phyloP scores from a whole-genome alignment of 1,140 invertebrate genomes.

The Andrena cerasifolii region DNA sequence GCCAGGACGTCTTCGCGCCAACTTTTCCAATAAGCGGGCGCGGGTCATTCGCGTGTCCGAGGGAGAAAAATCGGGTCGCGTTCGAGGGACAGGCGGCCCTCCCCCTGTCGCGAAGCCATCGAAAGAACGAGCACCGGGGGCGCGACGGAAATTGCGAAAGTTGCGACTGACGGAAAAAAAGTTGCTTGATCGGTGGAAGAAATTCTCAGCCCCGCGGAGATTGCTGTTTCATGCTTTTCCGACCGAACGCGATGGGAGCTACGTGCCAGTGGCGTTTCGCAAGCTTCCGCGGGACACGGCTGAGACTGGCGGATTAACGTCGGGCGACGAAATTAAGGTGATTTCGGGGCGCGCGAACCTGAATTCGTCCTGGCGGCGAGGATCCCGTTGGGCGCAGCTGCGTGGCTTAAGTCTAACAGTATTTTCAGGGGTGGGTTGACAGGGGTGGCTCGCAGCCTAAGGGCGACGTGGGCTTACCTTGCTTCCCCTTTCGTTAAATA shows the following conservation, averaged over 20 bases:
- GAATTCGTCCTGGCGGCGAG: constrained; percentile 43
- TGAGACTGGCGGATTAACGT: constrained; percentile 1
- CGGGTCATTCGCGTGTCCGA: neutral
- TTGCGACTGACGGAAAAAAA: no score
- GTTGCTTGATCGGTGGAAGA: neutral
- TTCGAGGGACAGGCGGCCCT: neutral
- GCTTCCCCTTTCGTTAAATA: constrained; percentile 99
- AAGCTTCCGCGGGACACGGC: neutral
- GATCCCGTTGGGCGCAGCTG: constrained; percentile 31
- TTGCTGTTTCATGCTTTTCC: neutral
- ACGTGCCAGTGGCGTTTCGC: neutral
- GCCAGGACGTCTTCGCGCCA: constrained; percentile 24
- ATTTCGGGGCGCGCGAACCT: neutral
- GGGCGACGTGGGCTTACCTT: constrained; percentile 91
- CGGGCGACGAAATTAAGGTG: neutral
- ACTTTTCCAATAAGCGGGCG: constrained; percentile 45
- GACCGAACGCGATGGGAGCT: neutral
- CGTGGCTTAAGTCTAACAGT: constrained; percentile 57
- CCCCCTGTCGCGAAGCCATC: neutral
- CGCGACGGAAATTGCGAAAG: constrained; percentile 27
- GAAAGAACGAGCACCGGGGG: neutral
- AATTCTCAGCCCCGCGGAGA: neutral
- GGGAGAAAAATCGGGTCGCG: constrained; percentile 38
- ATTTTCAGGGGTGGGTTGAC: constrained; percentile 63
- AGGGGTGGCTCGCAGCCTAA: constrained; percentile 67